These are phyloP conservation scores for Synanceia verrucosa DNA, from an alignment of 2,797 vertebrate species.

Conservation along the genomic window DNA sequence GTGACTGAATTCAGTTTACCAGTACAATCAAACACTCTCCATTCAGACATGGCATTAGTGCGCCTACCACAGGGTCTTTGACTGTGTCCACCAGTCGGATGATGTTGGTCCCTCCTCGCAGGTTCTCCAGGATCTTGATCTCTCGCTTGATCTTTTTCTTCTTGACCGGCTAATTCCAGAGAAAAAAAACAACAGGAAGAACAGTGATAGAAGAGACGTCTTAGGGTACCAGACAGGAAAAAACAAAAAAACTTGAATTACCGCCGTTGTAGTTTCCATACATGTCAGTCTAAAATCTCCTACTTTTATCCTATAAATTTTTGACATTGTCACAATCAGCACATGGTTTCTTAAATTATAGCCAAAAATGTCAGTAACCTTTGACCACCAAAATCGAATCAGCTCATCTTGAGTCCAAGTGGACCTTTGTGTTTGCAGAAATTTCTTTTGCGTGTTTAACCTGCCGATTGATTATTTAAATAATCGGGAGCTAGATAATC, in stretches of 20 bases:
- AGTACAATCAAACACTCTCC: neutral
- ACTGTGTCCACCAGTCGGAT: conserved; percentile 98
- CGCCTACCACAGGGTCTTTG: conserved; percentile 95
- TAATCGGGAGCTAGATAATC: too few species aligned
- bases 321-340: too few species aligned
- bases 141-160: conserved; percentile 99
- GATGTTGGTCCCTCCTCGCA: conserved; percentile 98
- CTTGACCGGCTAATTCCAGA: conserved; percentile 90
- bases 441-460: too few species aligned
- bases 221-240: neutral
- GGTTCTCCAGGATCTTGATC: conserved; percentile 98
- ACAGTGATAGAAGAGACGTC: neutral
- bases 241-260: neutral
- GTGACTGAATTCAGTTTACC: neutral
- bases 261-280: too few species aligned
- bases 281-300: too few species aligned
- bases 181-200: neutral
- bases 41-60: neutral
- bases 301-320: too few species aligned
- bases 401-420: too few species aligned
- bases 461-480: too few species aligned
- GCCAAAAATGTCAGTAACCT: too few species aligned
- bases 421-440: too few species aligned
- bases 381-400: too few species aligned
- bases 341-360: too few species aligned